These are phyloP conservation scores for Fukomys damarensis DNA, from an alignment of 2,113 vertebrate species.

Conservation along the genomic window DNA sequence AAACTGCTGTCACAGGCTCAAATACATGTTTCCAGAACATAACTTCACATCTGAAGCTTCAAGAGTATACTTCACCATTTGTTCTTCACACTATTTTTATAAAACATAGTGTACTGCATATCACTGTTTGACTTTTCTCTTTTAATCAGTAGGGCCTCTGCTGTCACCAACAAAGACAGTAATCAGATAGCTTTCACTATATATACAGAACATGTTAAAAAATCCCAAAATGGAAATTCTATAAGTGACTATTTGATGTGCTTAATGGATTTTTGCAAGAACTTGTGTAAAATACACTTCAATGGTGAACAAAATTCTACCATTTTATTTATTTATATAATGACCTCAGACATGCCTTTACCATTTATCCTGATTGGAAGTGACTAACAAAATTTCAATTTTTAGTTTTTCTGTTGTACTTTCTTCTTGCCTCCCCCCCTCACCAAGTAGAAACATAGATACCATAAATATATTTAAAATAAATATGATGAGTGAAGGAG, in stretches of 20 bases:
- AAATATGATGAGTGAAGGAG: background rate
- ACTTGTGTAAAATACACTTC: background rate
- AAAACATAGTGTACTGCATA: background rate
- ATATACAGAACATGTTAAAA: constrained; percentile 14
- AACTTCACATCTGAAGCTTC: background rate
- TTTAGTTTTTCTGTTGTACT: background rate
- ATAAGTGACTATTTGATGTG: background rate
- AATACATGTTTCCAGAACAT: background rate
- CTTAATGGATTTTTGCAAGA: constrained; percentile 5
- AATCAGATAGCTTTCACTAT: constrained; percentile 26
- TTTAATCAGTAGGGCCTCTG: background rate
- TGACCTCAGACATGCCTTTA: constrained; percentile 21
- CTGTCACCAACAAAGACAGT: constrained; percentile 11
- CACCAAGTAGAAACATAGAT: constrained; percentile 16
- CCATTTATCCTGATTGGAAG: background rate
- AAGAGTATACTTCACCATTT: background rate
- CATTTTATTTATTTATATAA: background rate
- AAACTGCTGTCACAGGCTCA: background rate
- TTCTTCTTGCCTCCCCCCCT: background rate
- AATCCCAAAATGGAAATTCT: constrained; percentile 26
- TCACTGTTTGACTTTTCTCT: constrained; percentile 1
- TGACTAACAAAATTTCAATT: constrained; percentile 7
- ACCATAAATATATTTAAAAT: background rate
- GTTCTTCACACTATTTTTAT: background rate
- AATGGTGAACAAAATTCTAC: background rate